Conservation (phyloP, 2,888 invertebrate genomes). For the Pyrrhia umbra region DNA sequence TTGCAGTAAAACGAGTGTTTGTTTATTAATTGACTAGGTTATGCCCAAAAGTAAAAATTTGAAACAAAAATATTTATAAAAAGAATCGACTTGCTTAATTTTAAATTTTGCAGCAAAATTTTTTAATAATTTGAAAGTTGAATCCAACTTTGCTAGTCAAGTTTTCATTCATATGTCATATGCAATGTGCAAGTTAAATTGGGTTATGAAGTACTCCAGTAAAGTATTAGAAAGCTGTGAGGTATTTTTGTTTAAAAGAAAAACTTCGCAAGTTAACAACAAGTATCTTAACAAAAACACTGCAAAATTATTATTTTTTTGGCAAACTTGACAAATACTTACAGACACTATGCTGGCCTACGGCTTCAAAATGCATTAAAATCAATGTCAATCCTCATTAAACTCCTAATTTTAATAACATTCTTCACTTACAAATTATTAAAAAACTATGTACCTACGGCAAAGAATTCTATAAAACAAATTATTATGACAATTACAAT, state of each 20-base stretch:
- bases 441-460: not conserved
- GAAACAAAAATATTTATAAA: not conserved
- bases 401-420: too few relatives aligned
- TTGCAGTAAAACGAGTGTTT: too few relatives aligned
- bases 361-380: too few relatives aligned
- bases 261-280: too few relatives aligned
- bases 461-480: not conserved
- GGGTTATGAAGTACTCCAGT: slow-evolving; percentile 23
- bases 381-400: too few relatives aligned
- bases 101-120: slow-evolving; percentile 17
- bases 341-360: too few relatives aligned
- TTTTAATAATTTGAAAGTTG: slow-evolving; percentile 37
- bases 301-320: too few relatives aligned
- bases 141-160: slow-evolving; percentile 31
- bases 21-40: too few relatives aligned
- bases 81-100: not conserved
- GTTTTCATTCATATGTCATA: slow-evolving; percentile 43
- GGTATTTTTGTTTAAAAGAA: not conserved
- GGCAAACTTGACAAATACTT: too few relatives aligned
- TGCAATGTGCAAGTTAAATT: slow-evolving; percentile 53
- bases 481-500: not conserved
- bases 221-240: slow-evolving; percentile 22
- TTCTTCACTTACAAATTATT: not conserved
- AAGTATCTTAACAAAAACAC: too few relatives aligned
- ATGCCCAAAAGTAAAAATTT: too few relatives aligned